Evolutionary conservation across 2,797 vertebrate species (phyloP).

Genomic region (Semotilus atromaculatus): DNA sequence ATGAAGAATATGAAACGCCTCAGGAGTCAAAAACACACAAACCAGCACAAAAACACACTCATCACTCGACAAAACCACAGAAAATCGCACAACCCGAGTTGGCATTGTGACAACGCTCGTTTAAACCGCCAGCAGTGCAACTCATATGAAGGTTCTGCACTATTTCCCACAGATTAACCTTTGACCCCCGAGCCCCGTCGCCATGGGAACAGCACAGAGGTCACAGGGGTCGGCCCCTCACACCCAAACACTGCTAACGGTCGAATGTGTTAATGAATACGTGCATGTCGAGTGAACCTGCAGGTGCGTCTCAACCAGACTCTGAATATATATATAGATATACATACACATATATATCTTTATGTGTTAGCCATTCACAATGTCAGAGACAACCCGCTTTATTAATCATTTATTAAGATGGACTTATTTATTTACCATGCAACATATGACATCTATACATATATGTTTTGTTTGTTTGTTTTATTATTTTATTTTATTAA

Average conservation of each 20-base stretch:
- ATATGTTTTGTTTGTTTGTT: too few species aligned
- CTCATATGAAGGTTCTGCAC: slow-evolving; percentile 21
- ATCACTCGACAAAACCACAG: too few species aligned
- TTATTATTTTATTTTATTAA: too few species aligned
- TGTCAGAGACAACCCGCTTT: too few species aligned
- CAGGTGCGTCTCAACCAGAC: neutral
- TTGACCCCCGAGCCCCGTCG: neutral
- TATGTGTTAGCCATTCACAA: too few species aligned
- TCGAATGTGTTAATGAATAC: slow-evolving; percentile 6
- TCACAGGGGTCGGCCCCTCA: slow-evolving; percentile 1
- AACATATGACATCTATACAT: too few species aligned
- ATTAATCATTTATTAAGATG: too few species aligned
- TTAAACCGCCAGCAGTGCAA: neutral
- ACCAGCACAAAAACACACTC: too few species aligned
- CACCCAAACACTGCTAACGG: slow-evolving; percentile 29
- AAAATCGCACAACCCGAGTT: neutral
- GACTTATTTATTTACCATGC: too few species aligned
- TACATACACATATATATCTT: too few species aligned
- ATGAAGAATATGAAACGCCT: neutral
- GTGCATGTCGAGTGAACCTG: neutral
- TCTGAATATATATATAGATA: too few species aligned
- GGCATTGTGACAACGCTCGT: neutral
- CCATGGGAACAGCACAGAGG: slow-evolving; percentile 13
- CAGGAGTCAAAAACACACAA: too few species aligned
- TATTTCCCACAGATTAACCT: slow-evolving; percentile 34